Evolutionary conservation across 2,113 vertebrate species (phyloP).

Genomic region (Orycteropus afer): DNA sequence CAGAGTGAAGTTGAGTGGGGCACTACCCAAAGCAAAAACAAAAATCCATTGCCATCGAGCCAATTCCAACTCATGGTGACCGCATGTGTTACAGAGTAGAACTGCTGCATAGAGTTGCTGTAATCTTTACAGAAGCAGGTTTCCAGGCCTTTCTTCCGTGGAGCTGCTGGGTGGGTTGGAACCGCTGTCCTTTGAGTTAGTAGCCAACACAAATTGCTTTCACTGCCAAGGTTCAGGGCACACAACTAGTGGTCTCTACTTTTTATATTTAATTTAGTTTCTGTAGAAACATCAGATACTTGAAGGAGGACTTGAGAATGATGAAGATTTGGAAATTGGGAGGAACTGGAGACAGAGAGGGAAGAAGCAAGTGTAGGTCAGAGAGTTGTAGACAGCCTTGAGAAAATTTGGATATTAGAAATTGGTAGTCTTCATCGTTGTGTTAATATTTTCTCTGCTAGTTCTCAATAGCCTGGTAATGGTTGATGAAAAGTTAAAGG

Average conservation of each 20-base stretch:
- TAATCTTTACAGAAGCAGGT: neutral
- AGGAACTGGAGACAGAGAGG: neutral
- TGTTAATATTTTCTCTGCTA: neutral
- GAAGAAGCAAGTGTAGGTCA: neutral
- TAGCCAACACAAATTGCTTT: neutral
- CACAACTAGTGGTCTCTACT: neutral
- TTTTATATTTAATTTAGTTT: neutral
- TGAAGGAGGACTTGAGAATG: neutral
- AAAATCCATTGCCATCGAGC: neutral
- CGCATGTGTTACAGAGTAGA: neutral
- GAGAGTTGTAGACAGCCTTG: neutral
- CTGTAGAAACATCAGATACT: neutral
- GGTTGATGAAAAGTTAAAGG: neutral
- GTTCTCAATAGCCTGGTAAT: neutral
- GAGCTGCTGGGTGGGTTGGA: neutral
- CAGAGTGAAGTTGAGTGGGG: neutral
- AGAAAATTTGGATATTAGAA: neutral
- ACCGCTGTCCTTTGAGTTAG: neutral
- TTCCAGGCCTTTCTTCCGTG: neutral
- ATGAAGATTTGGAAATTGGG: too few species aligned
- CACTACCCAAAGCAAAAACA: neutral
- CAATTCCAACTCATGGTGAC: neutral
- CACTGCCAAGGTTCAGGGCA: neutral
- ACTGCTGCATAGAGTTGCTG: neutral
- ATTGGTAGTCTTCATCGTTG: rapidly evolving